Base-by-base conservation (phyloP, 2,113 vertebrate genomes). In the Condylura cristata region DNA sequence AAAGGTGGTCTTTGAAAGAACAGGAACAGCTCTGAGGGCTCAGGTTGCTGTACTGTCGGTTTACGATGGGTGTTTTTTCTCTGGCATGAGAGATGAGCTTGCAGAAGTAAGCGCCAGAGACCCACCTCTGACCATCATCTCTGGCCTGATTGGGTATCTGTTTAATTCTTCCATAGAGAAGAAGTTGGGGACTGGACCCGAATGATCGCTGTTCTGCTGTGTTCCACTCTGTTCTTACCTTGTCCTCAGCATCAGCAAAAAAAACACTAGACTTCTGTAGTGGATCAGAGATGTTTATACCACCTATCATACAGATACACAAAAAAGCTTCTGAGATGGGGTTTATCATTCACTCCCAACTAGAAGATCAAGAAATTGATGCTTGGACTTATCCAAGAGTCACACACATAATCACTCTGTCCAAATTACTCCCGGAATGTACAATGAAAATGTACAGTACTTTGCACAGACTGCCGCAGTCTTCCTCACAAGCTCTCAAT, bases 1-100 rank as follows among this genome's bases (percentile, higher is more conserved):
- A 65, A n/a, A 58, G 74, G 90, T 58, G 51, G 28, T 37, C 84
- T 93, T 68, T 86, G 60, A 70, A 85, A 89, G 78, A 58, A 86
- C 1, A 2, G 46, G 86, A 46, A 6, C n/a, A 72, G 46, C 53
- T 71, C 53, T 65, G 81, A 41, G 63, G 39, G 5, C 12, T 53
- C 17, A 8, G 32, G 72, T 6, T 34, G 60, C 70, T 56, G 20
- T 11, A 17, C 12, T 26, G 53, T 18, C 30, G 10, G 37, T 53
- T 26, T 81, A 39, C 66, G 32, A 13, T 7, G 16, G 4, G 8
- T 12, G 22, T 14, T 46, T 80, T 84, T 71, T 46, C 72, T 78
- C 61, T 92, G 81, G 37, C 44, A 20, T 3, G 5, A 46, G 20
- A 22, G 20, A 56, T 22, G 39, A 60, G 39, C 41, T 66, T 56